These are phyloP conservation scores for Dreissena polymorpha DNA, from an alignment of 1,140 invertebrate genomes.

Conservation along the genomic window DNA sequence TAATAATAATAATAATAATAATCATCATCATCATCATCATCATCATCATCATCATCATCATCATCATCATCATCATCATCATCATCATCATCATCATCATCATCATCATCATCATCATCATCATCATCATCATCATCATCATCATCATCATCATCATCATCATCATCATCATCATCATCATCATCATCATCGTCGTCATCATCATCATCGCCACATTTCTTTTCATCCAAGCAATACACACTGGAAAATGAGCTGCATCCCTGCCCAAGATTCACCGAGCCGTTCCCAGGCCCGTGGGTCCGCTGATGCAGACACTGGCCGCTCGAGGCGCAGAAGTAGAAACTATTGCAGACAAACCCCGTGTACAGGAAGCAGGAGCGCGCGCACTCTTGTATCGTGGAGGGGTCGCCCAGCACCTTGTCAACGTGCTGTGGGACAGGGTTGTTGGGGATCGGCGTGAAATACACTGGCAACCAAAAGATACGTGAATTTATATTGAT, in stretches of 20 bases:
- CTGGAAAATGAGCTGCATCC: slow-evolving; percentile 36
- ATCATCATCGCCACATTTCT: background rate
- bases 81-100: too few relatives aligned
- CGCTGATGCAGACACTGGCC: slow-evolving; percentile 15
- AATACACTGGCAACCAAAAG: slow-evolving; percentile 27
- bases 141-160: too few relatives aligned
- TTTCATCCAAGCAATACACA: background rate
- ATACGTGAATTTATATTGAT: too few relatives aligned
- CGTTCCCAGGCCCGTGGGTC: slow-evolving; percentile 19
- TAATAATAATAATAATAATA: too few relatives aligned
- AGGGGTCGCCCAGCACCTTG: slow-evolving; percentile 2
- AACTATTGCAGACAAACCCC: slow-evolving; percentile 33
- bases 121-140: too few relatives aligned
- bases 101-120: too few relatives aligned
- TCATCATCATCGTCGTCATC: too few relatives aligned
- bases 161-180: too few relatives aligned
- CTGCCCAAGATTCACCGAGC: background rate
- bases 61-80: too few relatives aligned
- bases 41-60: too few relatives aligned
- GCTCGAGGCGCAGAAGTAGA: slow-evolving; percentile 6
- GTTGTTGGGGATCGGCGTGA: slow-evolving; percentile 13
- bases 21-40: too few relatives aligned
- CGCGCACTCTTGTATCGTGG: slow-evolving; percentile 1
- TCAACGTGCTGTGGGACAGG: slow-evolving; percentile 28
- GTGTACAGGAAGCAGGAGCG: slow-evolving; percentile 1